Conservation (phyloP, 2,888 invertebrate genomes). For the Eurois occulta region DNA sequence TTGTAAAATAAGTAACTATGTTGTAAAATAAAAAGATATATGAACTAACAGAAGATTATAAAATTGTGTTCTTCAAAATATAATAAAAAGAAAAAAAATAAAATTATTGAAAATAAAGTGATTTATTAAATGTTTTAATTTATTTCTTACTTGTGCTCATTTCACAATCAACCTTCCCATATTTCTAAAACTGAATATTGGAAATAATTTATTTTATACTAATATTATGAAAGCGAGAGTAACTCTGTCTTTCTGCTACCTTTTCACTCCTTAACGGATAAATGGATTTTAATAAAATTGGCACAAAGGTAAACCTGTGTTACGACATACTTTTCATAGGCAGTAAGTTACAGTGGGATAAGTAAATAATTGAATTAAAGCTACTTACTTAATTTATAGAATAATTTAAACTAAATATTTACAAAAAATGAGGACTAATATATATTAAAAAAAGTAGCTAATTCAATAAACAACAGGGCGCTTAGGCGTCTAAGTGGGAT, state of each 20-base stretch:
- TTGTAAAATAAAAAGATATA: slow-evolving; percentile 65
- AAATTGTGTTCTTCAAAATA: slow-evolving; percentile 80
- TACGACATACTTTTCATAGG: too few relatives aligned
- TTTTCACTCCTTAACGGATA: not conserved
- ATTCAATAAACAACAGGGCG: too few relatives aligned
- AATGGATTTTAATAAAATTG: not conserved
- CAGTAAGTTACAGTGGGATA: too few relatives aligned
- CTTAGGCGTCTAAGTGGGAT: too few relatives aligned
- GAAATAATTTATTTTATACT: not conserved
- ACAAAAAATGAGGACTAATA: too few relatives aligned
- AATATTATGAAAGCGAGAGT: not conserved
- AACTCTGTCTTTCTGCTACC: not conserved
- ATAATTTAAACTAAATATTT: too few relatives aligned
- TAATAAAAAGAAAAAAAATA: slow-evolving; percentile 74
- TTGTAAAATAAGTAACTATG: slow-evolving; percentile 64
- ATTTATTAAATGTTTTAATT: slow-evolving; percentile 77
- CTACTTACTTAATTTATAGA: too few relatives aligned
- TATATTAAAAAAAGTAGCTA: too few relatives aligned
- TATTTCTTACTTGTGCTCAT: slow-evolving; percentile 49
- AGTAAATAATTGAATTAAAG: too few relatives aligned
- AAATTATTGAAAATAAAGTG: slow-evolving; percentile 76
- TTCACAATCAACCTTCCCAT: slow-evolving; percentile 13
- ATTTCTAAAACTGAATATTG: not conserved
- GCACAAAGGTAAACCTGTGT: not conserved
- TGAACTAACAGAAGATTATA: slow-evolving; percentile 72